Base-by-base conservation (phyloP, 2,113 vertebrate genomes). In the Pleuronectes platessa region DNA sequence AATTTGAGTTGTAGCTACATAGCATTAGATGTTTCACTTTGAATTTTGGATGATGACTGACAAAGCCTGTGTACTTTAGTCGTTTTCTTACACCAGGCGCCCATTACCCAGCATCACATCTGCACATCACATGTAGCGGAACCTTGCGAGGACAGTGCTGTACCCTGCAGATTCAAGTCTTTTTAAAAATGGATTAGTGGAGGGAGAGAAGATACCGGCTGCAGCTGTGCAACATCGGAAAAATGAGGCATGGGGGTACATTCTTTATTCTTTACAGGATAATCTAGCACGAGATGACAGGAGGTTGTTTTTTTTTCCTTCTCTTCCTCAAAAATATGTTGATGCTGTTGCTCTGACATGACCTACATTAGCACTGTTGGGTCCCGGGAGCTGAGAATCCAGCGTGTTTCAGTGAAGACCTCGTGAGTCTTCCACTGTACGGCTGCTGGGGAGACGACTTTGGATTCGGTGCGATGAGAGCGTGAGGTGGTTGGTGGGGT, bases 241-340 rank as follows among this genome's bases (percentile, higher is more conserved):
- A 54, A 54, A n/a, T n/a, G 51, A 17, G 51, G 20, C 18, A 54
- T n/a, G 20, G 2, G 51, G n/a, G 5, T 54, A n/a, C n/a, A n/a
- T 54, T 54, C n/a, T 54, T 54, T n/a, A 54, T 37, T 40, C 18
- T 56, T 56, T 61, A 20, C 58, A 45, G 37, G 64, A 74, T 68
- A 61, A 68, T 62, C 24, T 20, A 55, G 31, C 11, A 13, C 18
- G 4, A 20, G 27, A 31, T 61, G 18, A 37, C 69, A 53, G 26
- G 14, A 51, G 53, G 2, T 54, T 49, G 18, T 21, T 10, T 49
- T 49, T 21, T 10, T 1, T n/a, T n/a, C 11, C 2, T 54, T 20
- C 20, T 31, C 20, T n/a, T 9, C 7, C 40, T 9, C 18, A 54
- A 54, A 54, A 54, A n/a, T 2, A n/a, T 61, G 59, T 31, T 18